These are phyloP conservation scores for Lithophane socia DNA, from an alignment of 2,888 invertebrate species.

Conservation along the genomic window DNA sequence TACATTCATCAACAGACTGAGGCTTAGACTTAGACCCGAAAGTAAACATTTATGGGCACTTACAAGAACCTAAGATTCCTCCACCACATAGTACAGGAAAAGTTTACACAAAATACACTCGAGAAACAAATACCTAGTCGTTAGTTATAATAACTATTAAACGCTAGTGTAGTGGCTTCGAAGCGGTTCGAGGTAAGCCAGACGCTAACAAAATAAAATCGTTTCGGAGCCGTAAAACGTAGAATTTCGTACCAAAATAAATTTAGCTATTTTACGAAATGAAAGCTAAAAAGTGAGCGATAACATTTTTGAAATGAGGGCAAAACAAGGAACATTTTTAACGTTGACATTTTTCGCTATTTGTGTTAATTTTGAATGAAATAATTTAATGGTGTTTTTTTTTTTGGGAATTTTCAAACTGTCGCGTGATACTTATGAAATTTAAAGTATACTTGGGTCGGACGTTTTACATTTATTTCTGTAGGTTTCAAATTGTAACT, in stretches of 20 bases:
- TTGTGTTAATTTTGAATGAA: conserved; percentile 30
- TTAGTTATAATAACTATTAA: conserved; percentile 30
- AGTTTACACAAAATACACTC: conserved; percentile 43
- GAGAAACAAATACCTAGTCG: conserved; percentile 29
- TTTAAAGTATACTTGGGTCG: not conserved
- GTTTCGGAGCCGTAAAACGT: conserved; percentile 53
- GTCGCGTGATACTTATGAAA: not conserved
- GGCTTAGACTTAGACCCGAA: too few species aligned
- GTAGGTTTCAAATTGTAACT: not conserved
- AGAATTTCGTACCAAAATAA: conserved; percentile 62
- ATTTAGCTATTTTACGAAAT: conserved; percentile 59
- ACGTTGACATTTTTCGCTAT: conserved; percentile 5
- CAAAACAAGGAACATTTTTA: conserved; percentile 29
- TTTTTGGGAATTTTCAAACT: conserved; percentile 10
- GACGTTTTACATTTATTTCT: not conserved
- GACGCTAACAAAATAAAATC: conserved; percentile 59
- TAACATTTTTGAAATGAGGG: conserved; percentile 49
- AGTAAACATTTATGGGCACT: too few species aligned
- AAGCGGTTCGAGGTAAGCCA: conserved; percentile 50
- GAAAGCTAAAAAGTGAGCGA: conserved; percentile 51
- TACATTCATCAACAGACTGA: too few species aligned
- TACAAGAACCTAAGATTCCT: conserved; percentile 27
- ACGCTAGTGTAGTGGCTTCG: conserved; percentile 45
- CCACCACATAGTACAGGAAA: conserved; percentile 22
- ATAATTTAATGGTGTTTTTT: conserved; percentile 33